phyloP scores from a whole-genome alignment of 2,113 vertebrate genomes.

The Centrocercus urophasianus region DNA sequence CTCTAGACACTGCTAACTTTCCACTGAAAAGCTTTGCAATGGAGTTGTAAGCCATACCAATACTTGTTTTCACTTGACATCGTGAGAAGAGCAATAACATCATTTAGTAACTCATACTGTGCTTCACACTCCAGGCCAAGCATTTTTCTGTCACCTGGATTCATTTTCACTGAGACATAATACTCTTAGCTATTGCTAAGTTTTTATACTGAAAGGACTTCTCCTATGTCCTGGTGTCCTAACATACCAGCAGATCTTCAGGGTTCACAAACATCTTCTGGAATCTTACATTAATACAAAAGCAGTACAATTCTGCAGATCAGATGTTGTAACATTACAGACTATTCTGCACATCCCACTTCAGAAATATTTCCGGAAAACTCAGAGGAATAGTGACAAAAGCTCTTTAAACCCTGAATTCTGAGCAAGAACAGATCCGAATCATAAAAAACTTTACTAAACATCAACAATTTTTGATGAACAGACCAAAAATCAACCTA shows the following conservation, averaged over 20 bases:
- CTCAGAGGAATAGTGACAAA: background rate
- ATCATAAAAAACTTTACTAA: background rate
- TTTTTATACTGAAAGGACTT: background rate
- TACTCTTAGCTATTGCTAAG: background rate
- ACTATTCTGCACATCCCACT: background rate
- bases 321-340: background rate
- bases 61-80: background rate
- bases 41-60: background rate
- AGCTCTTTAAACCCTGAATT: background rate
- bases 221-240: background rate
- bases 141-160: background rate
- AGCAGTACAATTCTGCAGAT: background rate
- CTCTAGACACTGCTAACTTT: background rate
- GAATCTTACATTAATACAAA: background rate
- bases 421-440: background rate
- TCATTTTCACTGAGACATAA: background rate
- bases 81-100: background rate
- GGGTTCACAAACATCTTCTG: background rate
- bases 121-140: background rate
- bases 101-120: background rate
- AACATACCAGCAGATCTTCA: accelerated
- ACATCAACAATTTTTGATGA: background rate
- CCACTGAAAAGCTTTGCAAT: background rate
- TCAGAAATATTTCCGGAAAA: background rate
- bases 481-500: background rate